Evolutionary conservation across 92 coral and sea anemone species (phyloP).

Genomic region (Bergia puertoricense): DNA sequence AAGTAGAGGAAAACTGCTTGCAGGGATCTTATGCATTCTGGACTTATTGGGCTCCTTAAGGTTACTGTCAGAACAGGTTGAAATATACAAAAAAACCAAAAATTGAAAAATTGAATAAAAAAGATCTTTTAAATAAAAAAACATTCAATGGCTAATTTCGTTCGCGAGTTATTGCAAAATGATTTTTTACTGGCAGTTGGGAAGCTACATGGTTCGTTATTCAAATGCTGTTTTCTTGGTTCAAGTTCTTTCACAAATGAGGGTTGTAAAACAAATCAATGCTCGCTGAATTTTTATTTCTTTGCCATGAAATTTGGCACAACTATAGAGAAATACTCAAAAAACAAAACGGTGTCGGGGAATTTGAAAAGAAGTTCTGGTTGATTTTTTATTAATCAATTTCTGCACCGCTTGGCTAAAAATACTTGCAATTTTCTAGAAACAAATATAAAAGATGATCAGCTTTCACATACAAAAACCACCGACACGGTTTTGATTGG

Average conservation of each 20-base stretch:
- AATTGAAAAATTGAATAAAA: not conserved
- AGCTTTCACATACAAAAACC: constrained; percentile 12
- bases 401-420: constrained; percentile 1
- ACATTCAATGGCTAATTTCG: constrained; percentile 3
- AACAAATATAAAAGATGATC: constrained; percentile 12
- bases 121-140: not conserved
- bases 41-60: not conserved
- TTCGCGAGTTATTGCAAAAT: constrained; percentile 15
- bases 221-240: constrained; percentile 17
- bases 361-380: not conserved
- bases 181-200: constrained; percentile 16
- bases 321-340: not conserved
- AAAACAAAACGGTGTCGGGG: constrained; percentile 8
- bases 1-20: not conserved
- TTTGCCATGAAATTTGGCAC: too few species aligned
- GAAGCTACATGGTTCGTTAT: constrained; percentile 14
- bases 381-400: constrained; percentile 20
- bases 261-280: too few species aligned
- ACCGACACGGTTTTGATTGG: constrained; percentile 13
- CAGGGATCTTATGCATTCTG: not conserved
- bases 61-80: not conserved
- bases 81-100: not conserved
- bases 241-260: not conserved
- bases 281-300: too few species aligned
- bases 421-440: constrained; percentile 11